phyloP scores from a whole-genome alignment of 2,113 vertebrate species.

The Eclectus roratus region DNA sequence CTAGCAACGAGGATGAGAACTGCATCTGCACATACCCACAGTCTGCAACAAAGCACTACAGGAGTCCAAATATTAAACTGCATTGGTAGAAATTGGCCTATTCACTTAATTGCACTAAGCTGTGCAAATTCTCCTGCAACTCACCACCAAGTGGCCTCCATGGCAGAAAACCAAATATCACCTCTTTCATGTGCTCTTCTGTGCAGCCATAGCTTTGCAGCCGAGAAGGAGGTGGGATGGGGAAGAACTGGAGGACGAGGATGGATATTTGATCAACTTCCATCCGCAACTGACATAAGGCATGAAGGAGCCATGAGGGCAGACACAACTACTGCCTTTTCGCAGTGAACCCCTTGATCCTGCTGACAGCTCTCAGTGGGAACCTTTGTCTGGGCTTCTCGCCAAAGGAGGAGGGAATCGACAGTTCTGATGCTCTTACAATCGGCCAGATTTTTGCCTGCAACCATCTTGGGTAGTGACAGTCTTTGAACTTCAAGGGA shows the following conservation, averaged over 20 bases:
- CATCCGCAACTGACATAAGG: constrained; percentile 34
- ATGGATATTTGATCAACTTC: constrained; percentile 50
- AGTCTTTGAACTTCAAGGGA: constrained; percentile 66
- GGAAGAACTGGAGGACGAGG: neutral
- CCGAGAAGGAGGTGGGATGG: neutral
- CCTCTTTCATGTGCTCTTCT: neutral
- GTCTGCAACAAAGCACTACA: neutral
- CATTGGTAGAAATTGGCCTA: neutral
- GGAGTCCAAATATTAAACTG: neutral
- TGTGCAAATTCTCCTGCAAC: neutral
- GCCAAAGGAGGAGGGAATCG: constrained; percentile 58
- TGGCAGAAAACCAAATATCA: neutral
- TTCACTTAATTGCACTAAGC: neutral
- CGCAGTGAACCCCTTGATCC: constrained; percentile 55
- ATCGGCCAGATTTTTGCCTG: constrained; percentile 63
- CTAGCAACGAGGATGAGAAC: neutral
- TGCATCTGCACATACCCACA: neutral
- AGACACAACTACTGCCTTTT: constrained; percentile 54
- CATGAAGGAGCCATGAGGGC: constrained; percentile 46
- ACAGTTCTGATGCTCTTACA: constrained; percentile 60
- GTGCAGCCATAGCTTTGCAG: neutral
- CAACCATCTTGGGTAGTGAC: constrained; percentile 58
- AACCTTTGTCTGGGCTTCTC: constrained; percentile 62
- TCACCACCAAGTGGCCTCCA: neutral
- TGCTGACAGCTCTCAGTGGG: constrained; percentile 61